A percentile compares a stretch with the other conserved stretches of the same genome.
phyloP scores from a whole-genome alignment of 2,113 vertebrate species.

The Rhinoderma darwinii region DNA sequence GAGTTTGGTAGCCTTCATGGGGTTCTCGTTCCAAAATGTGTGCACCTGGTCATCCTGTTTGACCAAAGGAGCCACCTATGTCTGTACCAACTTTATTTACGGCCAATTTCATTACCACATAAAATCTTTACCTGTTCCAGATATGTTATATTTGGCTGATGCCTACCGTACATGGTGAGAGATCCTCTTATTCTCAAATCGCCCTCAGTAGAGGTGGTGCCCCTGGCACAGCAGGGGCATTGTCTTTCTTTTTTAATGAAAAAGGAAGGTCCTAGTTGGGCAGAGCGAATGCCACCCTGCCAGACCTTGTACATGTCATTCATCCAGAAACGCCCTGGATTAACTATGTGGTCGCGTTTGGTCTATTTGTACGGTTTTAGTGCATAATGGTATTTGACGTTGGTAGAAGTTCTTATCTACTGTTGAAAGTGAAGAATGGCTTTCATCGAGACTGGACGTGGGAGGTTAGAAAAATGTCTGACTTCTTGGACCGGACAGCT shows the following conservation, averaged over 20 bases:
- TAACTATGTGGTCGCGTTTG: background rate
- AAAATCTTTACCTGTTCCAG: background rate
- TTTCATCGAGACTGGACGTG: background rate
- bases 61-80: background rate
- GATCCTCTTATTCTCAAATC: background rate
- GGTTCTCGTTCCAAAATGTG: background rate
- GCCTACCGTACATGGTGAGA: background rate
- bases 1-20: background rate
- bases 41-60: background rate
- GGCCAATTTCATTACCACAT: background rate
- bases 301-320: background rate
- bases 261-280: background rate
- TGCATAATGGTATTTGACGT: background rate
- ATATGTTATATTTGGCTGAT: background rate
- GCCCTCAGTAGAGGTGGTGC: background rate
- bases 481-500: background rate
- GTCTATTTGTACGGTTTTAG: background rate
- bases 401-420: background rate
- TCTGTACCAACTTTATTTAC: background rate
- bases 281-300: background rate
- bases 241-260: background rate
- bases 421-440: background rate
- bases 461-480: background rate
- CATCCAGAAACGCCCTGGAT: background rate
- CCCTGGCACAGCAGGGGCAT: background rate